phyloP scores from a whole-genome alignment of 2,797 vertebrate species.

The Spea hammondii region DNA sequence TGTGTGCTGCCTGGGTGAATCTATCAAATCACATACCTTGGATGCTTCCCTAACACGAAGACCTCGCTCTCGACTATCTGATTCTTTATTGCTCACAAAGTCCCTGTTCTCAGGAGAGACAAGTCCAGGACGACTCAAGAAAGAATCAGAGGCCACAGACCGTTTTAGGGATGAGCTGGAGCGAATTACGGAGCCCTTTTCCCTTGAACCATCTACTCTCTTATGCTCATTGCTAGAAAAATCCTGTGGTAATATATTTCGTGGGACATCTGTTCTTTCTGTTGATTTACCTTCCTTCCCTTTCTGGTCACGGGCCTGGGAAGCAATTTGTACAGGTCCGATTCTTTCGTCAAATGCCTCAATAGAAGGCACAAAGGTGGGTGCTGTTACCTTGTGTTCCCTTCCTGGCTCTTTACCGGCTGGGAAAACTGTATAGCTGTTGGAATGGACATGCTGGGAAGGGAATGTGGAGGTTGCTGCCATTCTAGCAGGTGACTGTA shows the following conservation, averaged over 20 bases:
- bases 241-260: slow-evolving; percentile 70
- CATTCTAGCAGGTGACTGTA: slow-evolving; percentile 62
- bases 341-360: slow-evolving; percentile 89
- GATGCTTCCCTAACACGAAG: slow-evolving; percentile 66
- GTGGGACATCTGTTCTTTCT: slow-evolving; percentile 71
- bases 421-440: slow-evolving; percentile 77
- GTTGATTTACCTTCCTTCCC: slow-evolving; percentile 65
- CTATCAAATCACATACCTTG: slow-evolving; percentile 69
- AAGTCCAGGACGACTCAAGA: slow-evolving; percentile 69
- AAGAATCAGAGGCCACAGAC: slow-evolving; percentile 65
- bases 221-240: slow-evolving; percentile 70
- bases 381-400: slow-evolving; percentile 91
- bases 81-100: slow-evolving; percentile 75
- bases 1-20: slow-evolving; percentile 66
- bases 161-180: slow-evolving; percentile 80
- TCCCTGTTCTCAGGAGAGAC: slow-evolving; percentile 79
- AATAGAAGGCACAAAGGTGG: slow-evolving; percentile 94
- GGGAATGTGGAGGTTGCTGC: slow-evolving; percentile 66
- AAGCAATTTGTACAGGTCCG: slow-evolving; percentile 90
- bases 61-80: slow-evolving; percentile 70
- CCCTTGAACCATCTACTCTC: slow-evolving; percentile 72
- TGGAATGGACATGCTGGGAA: slow-evolving; percentile 70
- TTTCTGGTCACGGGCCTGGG: slow-evolving; percentile 85
- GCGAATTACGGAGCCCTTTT: slow-evolving; percentile 89
- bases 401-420: slow-evolving; percentile 77